A percentile compares a stretch with the other conserved stretches of the same genome.
These are phyloP conservation scores for Thalassophryne amazonica DNA, from an alignment of 2,797 vertebrate genomes.

Conservation along the genomic window DNA sequence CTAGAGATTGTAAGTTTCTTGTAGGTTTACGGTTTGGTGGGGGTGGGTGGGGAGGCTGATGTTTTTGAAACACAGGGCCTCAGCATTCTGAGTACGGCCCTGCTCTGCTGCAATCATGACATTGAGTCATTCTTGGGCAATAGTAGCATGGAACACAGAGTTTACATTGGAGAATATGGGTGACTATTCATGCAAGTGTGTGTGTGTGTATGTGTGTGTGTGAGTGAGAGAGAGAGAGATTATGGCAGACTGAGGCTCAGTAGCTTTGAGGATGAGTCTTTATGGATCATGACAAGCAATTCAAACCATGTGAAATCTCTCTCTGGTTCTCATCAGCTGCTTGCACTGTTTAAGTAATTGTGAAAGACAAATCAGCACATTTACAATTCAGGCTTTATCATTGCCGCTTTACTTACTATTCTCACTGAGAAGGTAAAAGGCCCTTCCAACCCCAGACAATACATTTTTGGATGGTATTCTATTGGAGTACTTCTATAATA, in stretches of 20 bases:
- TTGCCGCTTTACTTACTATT: too few species aligned
- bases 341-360: slow-evolving; percentile 8
- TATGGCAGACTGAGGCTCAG: slow-evolving; percentile 15
- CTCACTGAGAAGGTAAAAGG: too few species aligned
- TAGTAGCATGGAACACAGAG: slow-evolving; percentile 32
- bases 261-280: slow-evolving; percentile 11
- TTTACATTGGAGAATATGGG: slow-evolving; percentile 21
- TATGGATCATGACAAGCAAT: slow-evolving; percentile 13
- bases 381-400: too few species aligned
- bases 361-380: slow-evolving; percentile 4
- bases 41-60: too few species aligned
- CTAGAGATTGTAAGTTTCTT: too few species aligned
- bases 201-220: neutral
- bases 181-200: too few species aligned
- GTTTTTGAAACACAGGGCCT: too few species aligned
- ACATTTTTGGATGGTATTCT: too few species aligned
- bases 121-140: slow-evolving; percentile 46
- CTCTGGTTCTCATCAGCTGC: slow-evolving; percentile 12
- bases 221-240: slow-evolving; percentile 10
- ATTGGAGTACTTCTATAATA: too few species aligned
- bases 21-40: too few species aligned
- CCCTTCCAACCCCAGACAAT: too few species aligned
- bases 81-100: too few species aligned
- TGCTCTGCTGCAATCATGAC: slow-evolving; percentile 56
- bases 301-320: slow-evolving; percentile 21